Percentiles rank a stretch among this genome's conserved stretches.
Evolutionary conservation across 2,888 invertebrate species (phyloP).

Genomic region (Allacma fusca): DNA sequence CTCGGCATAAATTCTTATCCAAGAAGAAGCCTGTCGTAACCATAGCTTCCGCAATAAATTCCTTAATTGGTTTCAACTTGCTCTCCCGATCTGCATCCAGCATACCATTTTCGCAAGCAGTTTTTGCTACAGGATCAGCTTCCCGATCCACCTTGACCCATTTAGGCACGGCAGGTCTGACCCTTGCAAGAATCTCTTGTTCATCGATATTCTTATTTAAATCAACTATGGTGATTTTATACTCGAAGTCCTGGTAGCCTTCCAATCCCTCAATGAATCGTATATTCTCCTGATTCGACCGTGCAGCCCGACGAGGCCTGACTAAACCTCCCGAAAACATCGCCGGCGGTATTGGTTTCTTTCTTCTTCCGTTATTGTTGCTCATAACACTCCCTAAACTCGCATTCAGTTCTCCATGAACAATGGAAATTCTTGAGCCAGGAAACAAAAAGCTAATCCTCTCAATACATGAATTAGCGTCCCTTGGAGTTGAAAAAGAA

Average conservation of each 20-base stretch:
- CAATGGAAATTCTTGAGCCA: background rate
- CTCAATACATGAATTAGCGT: slow-evolving; percentile 10
- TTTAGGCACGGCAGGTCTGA: background rate
- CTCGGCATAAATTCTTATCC: too few species aligned
- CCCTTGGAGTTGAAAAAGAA: background rate
- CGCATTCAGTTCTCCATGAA: slow-evolving; percentile 16
- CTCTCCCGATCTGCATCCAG: too few species aligned
- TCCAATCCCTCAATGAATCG: background rate
- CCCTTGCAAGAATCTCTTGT: background rate
- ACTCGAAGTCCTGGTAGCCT: background rate
- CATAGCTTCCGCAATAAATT: too few species aligned
- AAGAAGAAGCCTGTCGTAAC: too few species aligned
- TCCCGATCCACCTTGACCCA: background rate
- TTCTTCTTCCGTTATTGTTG: too few species aligned
- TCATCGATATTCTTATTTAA: background rate
- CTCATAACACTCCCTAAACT: background rate
- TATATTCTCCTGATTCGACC: background rate
- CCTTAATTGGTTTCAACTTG: too few species aligned
- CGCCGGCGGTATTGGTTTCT: too few species aligned
- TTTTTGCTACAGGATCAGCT: background rate
- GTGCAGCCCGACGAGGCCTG: too few species aligned
- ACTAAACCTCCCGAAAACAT: too few species aligned
- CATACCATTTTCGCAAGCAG: too few species aligned
- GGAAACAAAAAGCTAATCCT: background rate
- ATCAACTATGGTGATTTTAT: background rate